Conservation (phyloP, 2,797 vertebrate genomes). For the Synanceia verrucosa region DNA sequence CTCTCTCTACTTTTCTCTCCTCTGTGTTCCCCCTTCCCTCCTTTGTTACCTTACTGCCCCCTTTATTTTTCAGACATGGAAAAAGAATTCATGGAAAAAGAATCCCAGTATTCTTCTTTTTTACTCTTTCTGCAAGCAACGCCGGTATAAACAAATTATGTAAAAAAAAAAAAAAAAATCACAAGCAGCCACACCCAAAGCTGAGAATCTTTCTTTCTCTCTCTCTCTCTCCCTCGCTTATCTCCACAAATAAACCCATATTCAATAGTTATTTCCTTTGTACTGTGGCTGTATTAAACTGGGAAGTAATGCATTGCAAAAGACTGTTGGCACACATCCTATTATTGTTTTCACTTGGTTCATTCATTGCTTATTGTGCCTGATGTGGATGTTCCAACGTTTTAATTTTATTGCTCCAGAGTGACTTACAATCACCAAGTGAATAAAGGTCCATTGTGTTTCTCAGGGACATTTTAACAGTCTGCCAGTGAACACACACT, state of each 20-base stretch:
- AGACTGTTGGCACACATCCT: slow-evolving; percentile 4
- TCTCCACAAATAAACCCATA: slow-evolving; percentile 34
- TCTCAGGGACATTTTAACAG: neutral
- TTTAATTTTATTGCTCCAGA: neutral
- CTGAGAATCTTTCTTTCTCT: slow-evolving; percentile 31
- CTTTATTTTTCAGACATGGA: slow-evolving; percentile 50
- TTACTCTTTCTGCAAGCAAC: slow-evolving; percentile 1
- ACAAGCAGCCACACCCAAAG: slow-evolving; percentile 58
- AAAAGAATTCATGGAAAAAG: no score
- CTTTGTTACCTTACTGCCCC: slow-evolving; percentile 49
- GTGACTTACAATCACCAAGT: neutral
- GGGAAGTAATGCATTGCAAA: slow-evolving; percentile 20
- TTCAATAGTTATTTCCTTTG: slow-evolving; percentile 29
- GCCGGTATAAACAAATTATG: slow-evolving; percentile 27
- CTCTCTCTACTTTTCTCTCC: slow-evolving; percentile 32
- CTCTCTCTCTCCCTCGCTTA: slow-evolving; percentile 3
- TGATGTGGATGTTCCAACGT: neutral
- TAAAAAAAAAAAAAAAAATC: no score
- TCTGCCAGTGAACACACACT: slow-evolving; percentile 1
- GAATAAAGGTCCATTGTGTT: neutral
- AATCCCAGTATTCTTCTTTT: neutral
- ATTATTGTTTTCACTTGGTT: slow-evolving; percentile 20
- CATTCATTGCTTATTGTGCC: slow-evolving; percentile 17
- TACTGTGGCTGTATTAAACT: neutral
- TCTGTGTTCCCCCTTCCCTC: slow-evolving; percentile 26